Base-by-base conservation (phyloP, 2,888 invertebrate genomes). In the Pheosia gnoma region DNA sequence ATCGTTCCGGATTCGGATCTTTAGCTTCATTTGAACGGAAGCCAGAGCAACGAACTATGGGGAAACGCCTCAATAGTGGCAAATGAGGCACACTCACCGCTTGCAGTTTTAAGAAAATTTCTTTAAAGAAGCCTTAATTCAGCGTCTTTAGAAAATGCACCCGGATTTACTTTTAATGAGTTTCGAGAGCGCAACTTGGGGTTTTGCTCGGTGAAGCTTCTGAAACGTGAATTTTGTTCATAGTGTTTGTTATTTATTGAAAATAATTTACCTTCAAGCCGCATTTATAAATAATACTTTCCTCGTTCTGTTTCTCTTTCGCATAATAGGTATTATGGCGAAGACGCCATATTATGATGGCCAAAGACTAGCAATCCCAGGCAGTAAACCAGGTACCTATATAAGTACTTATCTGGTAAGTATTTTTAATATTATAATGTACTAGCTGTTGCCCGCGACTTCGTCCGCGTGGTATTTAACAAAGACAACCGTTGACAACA, bases 141-240 rank as follows among this genome's bases (percentile, higher is more conserved):
- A 88, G 75, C 89, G 89, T 90, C 93, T 91, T 90, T 90, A 86
- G 89, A 91, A 91, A 91, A 89, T 89, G 89, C 91, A 85, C 78
- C 85, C 83, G 87, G 91, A 91, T 93, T 91, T 91, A 90, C 89
- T 92, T 93, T 93, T 93, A 93, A 93, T 93, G 92, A 93, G 91
- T 92, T 92, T 88, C 83, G 84, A 87, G 86, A 85, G 87, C 85
- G 84, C 87, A 87, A 89, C 85, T 90, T 86, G 86, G 82, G 89
- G 85, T 87, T 54, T 91, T 90, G 88, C 89, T 89, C 88, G 87
- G 84, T 86, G 83, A 47, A 57, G 11, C 45, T 58, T 51, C 51
- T 58, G 39, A 51, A 51, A 38, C 38, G 51, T 39, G 37, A 51
- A 51, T 51, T 51, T 52, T 51, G n/a, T 51, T 51, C 41, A 37